Evolutionary conservation across 2,797 vertebrate species (phyloP).

Genomic region (Pseudomugil tenellus): DNA sequence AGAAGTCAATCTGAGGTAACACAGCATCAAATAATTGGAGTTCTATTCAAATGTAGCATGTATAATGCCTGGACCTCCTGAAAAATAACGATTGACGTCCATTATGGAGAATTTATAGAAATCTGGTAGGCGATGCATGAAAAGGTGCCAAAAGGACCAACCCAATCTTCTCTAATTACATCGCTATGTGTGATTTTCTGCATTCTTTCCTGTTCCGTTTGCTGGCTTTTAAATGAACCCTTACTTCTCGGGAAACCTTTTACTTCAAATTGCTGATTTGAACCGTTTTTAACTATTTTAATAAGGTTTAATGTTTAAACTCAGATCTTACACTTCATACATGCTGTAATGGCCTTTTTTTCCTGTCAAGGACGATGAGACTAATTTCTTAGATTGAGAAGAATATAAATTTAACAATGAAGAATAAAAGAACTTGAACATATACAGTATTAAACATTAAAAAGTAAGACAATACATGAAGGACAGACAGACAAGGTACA

Average conservation of each 20-base stretch:
- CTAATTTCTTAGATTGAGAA: too few relatives aligned
- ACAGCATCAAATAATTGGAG: conserved; percentile 58
- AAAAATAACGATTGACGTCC: conserved; percentile 45
- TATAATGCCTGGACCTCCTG: conserved; percentile 37
- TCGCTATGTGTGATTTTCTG: conserved; percentile 60
- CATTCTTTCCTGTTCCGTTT: conserved; percentile 59
- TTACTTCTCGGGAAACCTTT: conserved; percentile 34
- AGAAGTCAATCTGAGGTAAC: conserved; percentile 43
- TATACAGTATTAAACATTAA: too few relatives aligned
- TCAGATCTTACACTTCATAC: conserved; percentile 2
- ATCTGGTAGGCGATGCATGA: conserved; percentile 37
- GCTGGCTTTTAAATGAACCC: conserved; percentile 23
- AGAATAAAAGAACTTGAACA: too few relatives aligned
- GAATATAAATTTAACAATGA: too few relatives aligned
- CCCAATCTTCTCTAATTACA: conserved; percentile 47
- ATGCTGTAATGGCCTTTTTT: too few relatives aligned
- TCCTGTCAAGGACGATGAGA: too few relatives aligned
- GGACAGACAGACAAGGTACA: too few relatives aligned
- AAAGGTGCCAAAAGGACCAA: conserved; percentile 41
- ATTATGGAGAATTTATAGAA: conserved; percentile 61
- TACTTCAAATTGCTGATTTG: conserved; percentile 22
- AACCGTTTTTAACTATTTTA: conserved; percentile 26
- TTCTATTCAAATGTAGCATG: conserved; percentile 61
- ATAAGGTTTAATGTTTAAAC: not conserved
- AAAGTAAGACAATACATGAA: too few relatives aligned